Percentiles rank a stretch among this genome's conserved stretches.
Evolutionary conservation across 2,113 vertebrate species (phyloP).

Genomic region (Cebus imitator): DNA sequence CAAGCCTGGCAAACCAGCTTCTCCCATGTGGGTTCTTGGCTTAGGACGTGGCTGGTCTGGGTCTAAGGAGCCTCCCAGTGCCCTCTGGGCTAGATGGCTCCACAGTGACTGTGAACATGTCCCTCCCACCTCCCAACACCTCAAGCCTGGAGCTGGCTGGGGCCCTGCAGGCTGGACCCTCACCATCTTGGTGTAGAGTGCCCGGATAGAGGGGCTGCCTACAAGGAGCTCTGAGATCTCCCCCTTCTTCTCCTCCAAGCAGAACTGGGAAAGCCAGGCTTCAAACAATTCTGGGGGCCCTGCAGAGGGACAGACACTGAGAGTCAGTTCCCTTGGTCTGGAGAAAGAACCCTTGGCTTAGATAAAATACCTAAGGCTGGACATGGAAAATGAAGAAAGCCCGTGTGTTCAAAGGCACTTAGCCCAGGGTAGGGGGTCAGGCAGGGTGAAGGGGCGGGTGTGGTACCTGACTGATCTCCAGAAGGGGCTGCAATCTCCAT

Average conservation of each 20-base stretch:
- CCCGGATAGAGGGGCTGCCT: slow-evolving; percentile 94
- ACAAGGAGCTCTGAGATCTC: slow-evolving; percentile 95
- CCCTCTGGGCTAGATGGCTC: background rate
- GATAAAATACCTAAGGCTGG: background rate
- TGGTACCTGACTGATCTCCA: background rate
- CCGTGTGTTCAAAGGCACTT: background rate
- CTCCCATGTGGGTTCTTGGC: background rate
- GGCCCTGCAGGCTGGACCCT: slow-evolving; percentile 21
- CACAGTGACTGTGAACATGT: background rate
- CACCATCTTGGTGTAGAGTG: slow-evolving; percentile 98
- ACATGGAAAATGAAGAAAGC: background rate
- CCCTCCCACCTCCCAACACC: slow-evolving; percentile 2
- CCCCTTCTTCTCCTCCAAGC: slow-evolving; percentile 93
- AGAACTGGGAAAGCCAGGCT: slow-evolving; percentile 91
- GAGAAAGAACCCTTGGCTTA: slow-evolving; percentile 26
- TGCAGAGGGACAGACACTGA: slow-evolving; percentile 75
- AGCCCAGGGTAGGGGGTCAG: background rate
- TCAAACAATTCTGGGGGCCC: slow-evolving; percentile 94
- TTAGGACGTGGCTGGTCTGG: background rate
- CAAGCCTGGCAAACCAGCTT: background rate
- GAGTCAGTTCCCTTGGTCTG: slow-evolving; percentile 47
- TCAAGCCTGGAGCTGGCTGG: background rate
- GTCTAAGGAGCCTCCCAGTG: background rate
- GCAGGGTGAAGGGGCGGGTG: background rate
- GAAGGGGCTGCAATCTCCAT: background rate